Base-by-base conservation (phyloP, 1,140 invertebrate species). In the Drosophila sturtevanti region DNA sequence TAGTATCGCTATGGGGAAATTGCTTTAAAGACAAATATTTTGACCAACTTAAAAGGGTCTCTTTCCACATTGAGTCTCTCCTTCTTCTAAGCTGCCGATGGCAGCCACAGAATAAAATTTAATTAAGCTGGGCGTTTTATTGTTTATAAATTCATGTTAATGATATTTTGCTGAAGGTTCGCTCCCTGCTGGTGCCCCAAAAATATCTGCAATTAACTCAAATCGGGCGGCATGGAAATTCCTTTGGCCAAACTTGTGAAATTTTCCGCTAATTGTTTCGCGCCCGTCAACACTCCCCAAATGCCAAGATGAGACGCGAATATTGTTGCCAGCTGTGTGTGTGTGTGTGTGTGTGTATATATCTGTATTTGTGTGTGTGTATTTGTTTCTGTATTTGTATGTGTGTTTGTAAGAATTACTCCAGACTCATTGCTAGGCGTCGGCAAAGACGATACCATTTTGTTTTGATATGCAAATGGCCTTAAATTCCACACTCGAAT, bases 91-190 rank as follows among this genome's bases (percentile, higher is more conserved):
- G 12, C 66, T 54, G 63, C 27, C 63, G 21, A 14, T 4, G 63
- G 55, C 63, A 62, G 60, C 27, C 34, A 24, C 21, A 27, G 27
- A 11, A 16, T 38, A 22, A 87, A 89, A 89, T 87, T 87, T 87
- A 89, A 87, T 89, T 87, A 84, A 87, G 84, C 84, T 56, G 56
- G 69, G 38, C 76, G 27, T 56, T 87, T 81, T 78, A 87, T 87
- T 89, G 84, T 87, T 87, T 87, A 87, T 87, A 89, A 87, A 87
- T 87, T 87, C 79, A 87, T 87, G 84, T 89, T 87, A 87, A 87
- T 89, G 84, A 87, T 87, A 89, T 89, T 87, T 48, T 48, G 41
- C 41, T 84, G 67, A 69, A 74, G 60, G 67, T 37, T 35, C 18
- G n/a, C 63, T 52, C 58, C 64, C 64, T 48, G 41, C 41, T 48